These are phyloP conservation scores for Galago senegalensis DNA, from an alignment of 2,797 vertebrate genomes.

Conservation along the genomic window DNA sequence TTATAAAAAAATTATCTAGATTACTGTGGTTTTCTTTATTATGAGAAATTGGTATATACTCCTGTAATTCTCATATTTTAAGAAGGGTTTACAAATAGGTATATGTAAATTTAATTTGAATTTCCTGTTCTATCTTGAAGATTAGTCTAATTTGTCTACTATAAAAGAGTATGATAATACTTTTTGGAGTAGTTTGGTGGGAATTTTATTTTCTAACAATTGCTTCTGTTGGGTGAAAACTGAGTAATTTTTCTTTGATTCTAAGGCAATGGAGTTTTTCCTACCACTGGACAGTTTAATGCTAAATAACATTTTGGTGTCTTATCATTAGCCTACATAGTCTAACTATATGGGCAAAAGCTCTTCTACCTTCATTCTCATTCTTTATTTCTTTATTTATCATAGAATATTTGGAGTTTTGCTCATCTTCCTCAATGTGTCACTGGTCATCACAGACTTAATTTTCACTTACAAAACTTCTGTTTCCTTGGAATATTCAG, in stretches of 20 bases:
- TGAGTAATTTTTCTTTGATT: not conserved
- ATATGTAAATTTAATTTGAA: slow-evolving; percentile 3
- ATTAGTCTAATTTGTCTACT: not conserved
- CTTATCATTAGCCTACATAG: not conserved
- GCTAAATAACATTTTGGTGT: not conserved
- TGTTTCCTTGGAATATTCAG: slow-evolving; percentile 84
- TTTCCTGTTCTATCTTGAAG: not conserved
- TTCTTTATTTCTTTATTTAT: slow-evolving; percentile 51
- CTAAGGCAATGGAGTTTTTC: not conserved
- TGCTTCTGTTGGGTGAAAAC: slow-evolving; percentile 34
- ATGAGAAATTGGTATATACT: slow-evolving; percentile 14
- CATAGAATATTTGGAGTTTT: slow-evolving; percentile 94
- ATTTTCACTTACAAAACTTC: slow-evolving; percentile 79
- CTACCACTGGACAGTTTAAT: slow-evolving; percentile 1
- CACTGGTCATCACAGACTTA: slow-evolving; percentile 92
- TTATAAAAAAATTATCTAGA: not conserved
- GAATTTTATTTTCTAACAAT: not conserved
- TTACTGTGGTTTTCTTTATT: slow-evolving; percentile 39
- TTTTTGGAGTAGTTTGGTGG: not conserved
- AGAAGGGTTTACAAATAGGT: not conserved
- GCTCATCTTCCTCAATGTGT: slow-evolving; percentile 95
- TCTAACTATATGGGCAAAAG: not conserved
- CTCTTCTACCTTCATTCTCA: not conserved
- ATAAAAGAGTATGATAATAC: not conserved
- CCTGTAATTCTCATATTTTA: slow-evolving; percentile 4